phyloP scores from a whole-genome alignment of 2,888 invertebrate species.

The Ethmia dodecea region DNA sequence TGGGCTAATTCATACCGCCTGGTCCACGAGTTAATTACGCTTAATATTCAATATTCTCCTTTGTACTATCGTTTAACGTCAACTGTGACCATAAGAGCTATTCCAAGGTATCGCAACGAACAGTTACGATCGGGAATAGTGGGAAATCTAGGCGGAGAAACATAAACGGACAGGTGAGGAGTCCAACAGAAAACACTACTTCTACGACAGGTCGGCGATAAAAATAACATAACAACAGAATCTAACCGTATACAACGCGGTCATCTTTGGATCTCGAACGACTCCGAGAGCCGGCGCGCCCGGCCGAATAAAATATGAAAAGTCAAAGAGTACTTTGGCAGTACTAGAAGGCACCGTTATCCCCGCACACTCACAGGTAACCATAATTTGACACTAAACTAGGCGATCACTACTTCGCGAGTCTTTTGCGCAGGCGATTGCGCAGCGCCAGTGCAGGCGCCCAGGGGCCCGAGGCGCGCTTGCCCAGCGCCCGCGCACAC shows the following conservation, averaged over 20 bases:
- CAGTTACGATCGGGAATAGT: too few relatives aligned
- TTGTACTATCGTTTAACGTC: constrained; percentile 68
- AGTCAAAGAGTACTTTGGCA: constrained; percentile 44
- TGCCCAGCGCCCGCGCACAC: constrained; percentile 36
- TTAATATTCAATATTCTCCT: constrained; percentile 58
- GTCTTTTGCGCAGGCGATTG: constrained; percentile 59
- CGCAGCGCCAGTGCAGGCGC: constrained; percentile 61
- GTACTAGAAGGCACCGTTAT: constrained; percentile 48
- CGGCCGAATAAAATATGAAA: constrained; percentile 26
- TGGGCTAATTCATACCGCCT: constrained; percentile 58
- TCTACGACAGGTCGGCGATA: constrained; percentile 18
- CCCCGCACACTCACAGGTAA: constrained; percentile 35
- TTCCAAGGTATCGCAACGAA: background rate
- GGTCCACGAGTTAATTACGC: constrained; percentile 69
- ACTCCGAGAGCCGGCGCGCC: constrained; percentile 22
- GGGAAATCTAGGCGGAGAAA: constrained; percentile 2
- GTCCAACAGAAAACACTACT: constrained; percentile 8
- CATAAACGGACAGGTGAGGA: constrained; percentile 3
- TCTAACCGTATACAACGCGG: constrained; percentile 58
- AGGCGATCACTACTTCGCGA: constrained; percentile 48
- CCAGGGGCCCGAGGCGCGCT: constrained; percentile 55
- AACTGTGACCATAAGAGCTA: constrained; percentile 25
- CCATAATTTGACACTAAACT: constrained; percentile 23
- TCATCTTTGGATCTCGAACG: constrained; percentile 55
- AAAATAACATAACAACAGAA: constrained; percentile 49